phyloP scores from a whole-genome alignment of 2,797 vertebrate species.

The Anguilla obscura region DNA sequence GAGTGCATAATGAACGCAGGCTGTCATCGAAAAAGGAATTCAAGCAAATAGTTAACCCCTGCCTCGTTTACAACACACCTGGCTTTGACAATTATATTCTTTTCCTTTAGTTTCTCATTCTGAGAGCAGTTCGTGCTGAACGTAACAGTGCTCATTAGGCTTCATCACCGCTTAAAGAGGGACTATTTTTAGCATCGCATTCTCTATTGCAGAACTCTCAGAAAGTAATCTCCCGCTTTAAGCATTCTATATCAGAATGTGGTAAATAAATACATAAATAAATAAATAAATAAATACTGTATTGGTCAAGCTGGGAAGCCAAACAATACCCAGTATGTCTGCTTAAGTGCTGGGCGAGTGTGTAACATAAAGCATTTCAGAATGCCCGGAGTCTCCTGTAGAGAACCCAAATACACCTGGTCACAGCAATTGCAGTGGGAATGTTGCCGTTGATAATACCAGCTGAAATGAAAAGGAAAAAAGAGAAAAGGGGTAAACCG shows the following conservation, averaged over 20 bases:
- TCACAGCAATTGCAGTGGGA: constrained; percentile 31
- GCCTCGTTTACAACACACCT: neutral
- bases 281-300: constrained; percentile 68
- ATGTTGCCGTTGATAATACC: constrained; percentile 30
- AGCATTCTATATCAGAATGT: constrained; percentile 69
- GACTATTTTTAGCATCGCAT: constrained; percentile 50
- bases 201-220: constrained; percentile 58
- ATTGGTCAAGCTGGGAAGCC: constrained; percentile 72
- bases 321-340: constrained; percentile 71
- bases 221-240: constrained; percentile 60
- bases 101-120: neutral
- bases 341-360: constrained; percentile 73
- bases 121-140: neutral
- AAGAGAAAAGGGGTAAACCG: constrained; percentile 32
- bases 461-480: constrained; percentile 34
- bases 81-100: neutral
- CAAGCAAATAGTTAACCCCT: neutral
- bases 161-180: neutral
- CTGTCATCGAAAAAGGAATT: constrained; percentile 3
- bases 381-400: constrained; percentile 59
- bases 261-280: constrained; percentile 51
- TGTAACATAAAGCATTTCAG: constrained; percentile 73
- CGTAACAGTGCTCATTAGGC: neutral
- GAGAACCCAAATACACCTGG: constrained; percentile 49
- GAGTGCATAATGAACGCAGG: neutral